Percentiles rank a stretch among this genome's conserved stretches.
Conservation (phyloP, 2,113 vertebrate species). For the Vulpes lagopus region DNA sequence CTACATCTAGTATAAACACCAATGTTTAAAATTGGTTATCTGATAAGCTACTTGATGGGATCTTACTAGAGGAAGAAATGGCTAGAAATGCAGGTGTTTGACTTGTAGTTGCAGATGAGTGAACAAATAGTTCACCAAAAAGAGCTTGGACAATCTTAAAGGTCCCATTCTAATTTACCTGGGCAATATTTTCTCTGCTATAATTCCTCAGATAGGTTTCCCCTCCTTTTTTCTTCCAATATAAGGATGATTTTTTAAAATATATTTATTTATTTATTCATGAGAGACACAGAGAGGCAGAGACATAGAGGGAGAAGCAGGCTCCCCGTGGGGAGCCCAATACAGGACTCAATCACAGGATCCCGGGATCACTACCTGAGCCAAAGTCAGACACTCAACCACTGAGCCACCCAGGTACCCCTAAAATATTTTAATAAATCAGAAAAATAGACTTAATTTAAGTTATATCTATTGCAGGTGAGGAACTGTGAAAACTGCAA, state of each 20-base stretch:
- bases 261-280: not conserved
- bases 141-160: not conserved
- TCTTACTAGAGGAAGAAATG: not conserved
- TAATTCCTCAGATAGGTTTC: not conserved
- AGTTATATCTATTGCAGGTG: not conserved
- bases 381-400: too few species aligned
- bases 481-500: not conserved
- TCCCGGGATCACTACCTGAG: too few species aligned
- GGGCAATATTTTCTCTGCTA: constrained; percentile 28
- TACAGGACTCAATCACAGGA: too few species aligned
- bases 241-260: not conserved
- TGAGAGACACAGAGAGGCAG: too few species aligned
- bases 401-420: too few species aligned
- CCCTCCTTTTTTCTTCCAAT: not conserved
- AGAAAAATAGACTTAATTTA: not conserved
- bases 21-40: not conserved
- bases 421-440: constrained; percentile 13
- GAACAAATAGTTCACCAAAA: not conserved
- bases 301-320: too few species aligned
- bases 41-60: not conserved
- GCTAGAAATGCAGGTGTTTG: not conserved
- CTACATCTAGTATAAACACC: not conserved
- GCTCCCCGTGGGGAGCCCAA: too few species aligned
- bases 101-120: not conserved
- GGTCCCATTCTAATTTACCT: not conserved